These are phyloP conservation scores for Therioaphis trifolii DNA, from an alignment of 2,888 invertebrate species.

Conservation along the genomic window DNA sequence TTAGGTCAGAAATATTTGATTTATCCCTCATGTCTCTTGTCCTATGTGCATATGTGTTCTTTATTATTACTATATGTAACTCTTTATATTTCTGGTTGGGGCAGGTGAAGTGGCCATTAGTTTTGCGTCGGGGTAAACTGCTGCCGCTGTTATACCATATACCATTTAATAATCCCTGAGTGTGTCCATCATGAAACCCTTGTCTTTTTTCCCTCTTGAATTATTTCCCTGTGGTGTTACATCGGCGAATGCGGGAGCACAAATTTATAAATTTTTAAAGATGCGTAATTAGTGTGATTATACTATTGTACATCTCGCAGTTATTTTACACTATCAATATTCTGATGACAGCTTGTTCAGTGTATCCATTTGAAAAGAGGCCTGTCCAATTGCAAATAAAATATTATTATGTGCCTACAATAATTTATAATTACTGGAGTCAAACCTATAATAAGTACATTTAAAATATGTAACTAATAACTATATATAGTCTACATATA, in stretches of 20 bases:
- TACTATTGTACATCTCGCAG: background rate
- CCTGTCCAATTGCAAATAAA: too few relatives aligned
- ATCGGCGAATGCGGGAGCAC: background rate
- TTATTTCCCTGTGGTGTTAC: too few relatives aligned
- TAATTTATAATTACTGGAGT: too few relatives aligned
- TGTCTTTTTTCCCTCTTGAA: background rate
- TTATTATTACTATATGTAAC: slow-evolving; percentile 49
- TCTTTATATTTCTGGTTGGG: slow-evolving; percentile 50
- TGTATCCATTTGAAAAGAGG: too few relatives aligned
- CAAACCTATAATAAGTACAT: too few relatives aligned
- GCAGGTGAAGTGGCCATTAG: slow-evolving; percentile 61
- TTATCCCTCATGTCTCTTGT: slow-evolving; percentile 20
- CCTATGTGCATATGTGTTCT: background rate
- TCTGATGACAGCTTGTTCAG: too few relatives aligned
- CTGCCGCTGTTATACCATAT: background rate
- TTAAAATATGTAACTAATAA: too few relatives aligned
- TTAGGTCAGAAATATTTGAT: slow-evolving; percentile 34
- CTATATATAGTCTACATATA: too few relatives aligned
- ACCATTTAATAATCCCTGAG: slow-evolving; percentile 37
- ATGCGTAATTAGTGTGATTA: slow-evolving; percentile 48
- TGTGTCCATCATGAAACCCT: slow-evolving; percentile 37
- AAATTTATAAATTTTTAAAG: slow-evolving; percentile 43
- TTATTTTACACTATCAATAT: background rate
- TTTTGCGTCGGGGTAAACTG: slow-evolving; percentile 25
- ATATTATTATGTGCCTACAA: too few relatives aligned